These are phyloP conservation scores for Choristoneura fumiferana DNA, from an alignment of 1,140 invertebrate genomes.

Conservation along the genomic window DNA sequence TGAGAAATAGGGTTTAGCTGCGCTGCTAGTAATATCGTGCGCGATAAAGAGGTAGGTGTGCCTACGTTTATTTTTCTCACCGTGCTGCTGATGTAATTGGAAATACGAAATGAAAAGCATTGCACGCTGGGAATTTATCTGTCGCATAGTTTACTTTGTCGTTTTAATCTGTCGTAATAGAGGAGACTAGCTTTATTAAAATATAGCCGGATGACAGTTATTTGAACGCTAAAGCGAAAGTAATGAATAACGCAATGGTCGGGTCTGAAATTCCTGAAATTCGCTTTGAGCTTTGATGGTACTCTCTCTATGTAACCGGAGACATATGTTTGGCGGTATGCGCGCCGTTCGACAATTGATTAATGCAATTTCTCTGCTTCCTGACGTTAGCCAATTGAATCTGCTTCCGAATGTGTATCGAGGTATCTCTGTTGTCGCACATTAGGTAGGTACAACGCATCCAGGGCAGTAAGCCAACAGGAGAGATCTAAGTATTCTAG, in stretches of 20 bases:
- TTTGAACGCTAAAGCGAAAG: slow-evolving; percentile 29
- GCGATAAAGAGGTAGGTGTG: too few relatives aligned
- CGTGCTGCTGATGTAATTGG: background rate
- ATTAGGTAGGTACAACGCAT: background rate
- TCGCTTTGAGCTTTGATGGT: slow-evolving; percentile 45
- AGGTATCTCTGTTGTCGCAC: slow-evolving; percentile 1
- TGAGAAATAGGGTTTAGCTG: too few relatives aligned
- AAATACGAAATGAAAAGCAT: background rate
- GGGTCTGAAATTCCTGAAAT: slow-evolving; percentile 28
- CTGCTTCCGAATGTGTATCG: slow-evolving; percentile 2
- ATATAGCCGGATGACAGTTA: background rate
- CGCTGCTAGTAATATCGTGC: too few relatives aligned
- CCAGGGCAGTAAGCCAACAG: background rate
- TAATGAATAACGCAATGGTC: slow-evolving; percentile 38
- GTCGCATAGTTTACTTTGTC: slow-evolving; percentile 11
- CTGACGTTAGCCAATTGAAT: slow-evolving; percentile 35
- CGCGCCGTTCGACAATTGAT: slow-evolving; percentile 65
- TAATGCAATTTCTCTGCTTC: slow-evolving; percentile 62
- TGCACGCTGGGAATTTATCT: slow-evolving; percentile 5
- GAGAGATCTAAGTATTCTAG: too few relatives aligned
- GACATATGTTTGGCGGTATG: slow-evolving; percentile 44
- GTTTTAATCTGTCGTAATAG: slow-evolving; percentile 14
- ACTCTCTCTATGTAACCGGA: slow-evolving; percentile 37
- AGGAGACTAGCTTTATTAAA: slow-evolving; percentile 13
- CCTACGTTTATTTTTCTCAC: slow-evolving; percentile 5